Conservation (phyloP, 2,888 invertebrate species). For the Physocephala rufipes region DNA sequence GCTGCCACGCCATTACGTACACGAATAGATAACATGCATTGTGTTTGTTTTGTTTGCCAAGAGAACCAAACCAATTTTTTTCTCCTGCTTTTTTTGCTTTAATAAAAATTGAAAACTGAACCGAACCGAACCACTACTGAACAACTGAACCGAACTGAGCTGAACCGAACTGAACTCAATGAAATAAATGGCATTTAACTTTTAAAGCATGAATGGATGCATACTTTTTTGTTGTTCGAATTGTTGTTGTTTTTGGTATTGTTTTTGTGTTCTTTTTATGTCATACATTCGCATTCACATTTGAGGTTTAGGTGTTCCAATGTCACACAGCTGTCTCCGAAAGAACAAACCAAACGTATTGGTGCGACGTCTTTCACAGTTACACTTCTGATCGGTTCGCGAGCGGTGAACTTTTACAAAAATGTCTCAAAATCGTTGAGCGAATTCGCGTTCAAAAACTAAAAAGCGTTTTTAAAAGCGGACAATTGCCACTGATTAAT, state of each 20-base stretch:
- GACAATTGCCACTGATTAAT: slow-evolving; percentile 44
- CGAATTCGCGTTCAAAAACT: too few species aligned
- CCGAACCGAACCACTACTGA: slow-evolving; percentile 28
- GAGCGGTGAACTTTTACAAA: slow-evolving; percentile 31
- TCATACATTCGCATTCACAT: slow-evolving; percentile 46
- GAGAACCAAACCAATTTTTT: slow-evolving; percentile 46
- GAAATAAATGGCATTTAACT: slow-evolving; percentile 42
- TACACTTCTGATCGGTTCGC: slow-evolving; percentile 40
- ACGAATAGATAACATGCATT: neutral
- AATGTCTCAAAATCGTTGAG: neutral
- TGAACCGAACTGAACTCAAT: slow-evolving; percentile 38
- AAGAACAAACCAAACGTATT: slow-evolving; percentile 44
- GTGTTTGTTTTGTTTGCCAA: slow-evolving; percentile 49
- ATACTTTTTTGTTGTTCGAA: too few species aligned
- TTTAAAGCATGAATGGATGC: slow-evolving; percentile 35
- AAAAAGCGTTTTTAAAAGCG: slow-evolving; percentile 8
- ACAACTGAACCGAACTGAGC: slow-evolving; percentile 22
- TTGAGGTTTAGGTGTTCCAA: slow-evolving; percentile 59
- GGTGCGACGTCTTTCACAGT: slow-evolving; percentile 50
- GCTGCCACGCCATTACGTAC: too few species aligned
- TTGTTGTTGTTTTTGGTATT: slow-evolving; percentile 31
- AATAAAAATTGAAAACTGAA: slow-evolving; percentile 35
- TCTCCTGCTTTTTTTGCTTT: slow-evolving; percentile 9
- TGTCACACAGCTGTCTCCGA: slow-evolving; percentile 57
- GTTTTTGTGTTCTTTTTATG: too few species aligned